Evolutionary conservation across 2,797 vertebrate species (phyloP), one percentile per base, ranked within the genome.

Genomic region (Dendrocincla tyrannina): DNA sequence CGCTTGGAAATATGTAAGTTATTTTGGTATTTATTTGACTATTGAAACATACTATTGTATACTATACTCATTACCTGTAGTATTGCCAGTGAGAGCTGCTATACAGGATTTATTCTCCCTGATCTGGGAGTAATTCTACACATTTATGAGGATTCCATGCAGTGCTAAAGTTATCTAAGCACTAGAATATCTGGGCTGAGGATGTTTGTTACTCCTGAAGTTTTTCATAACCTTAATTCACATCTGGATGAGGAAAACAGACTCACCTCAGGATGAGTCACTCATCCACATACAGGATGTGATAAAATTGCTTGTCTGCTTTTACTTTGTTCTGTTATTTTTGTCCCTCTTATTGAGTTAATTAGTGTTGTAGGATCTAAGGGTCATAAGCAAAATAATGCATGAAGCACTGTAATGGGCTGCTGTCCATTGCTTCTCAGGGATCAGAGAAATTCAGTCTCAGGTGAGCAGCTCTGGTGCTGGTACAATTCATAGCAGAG

Each of bases 231-330:
- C 7, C 41, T 76, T 87, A 60, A 32, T 60, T 74, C 33, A 70
- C 44, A 60, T 76, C 44, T 49, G 30, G 32, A 76, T 32, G 10
- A 74, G 55, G 25, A 80, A 95, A 93, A 87, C 41, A 93, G 72
- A 67, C n/a, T 93, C 76, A 56, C 33, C 56, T 83, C 74, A 91
- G 47, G 17, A 91, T 89, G 60, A 91, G n/a, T 93, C 86, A 91
- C 30, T 88, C 5, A 4, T 76, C 66, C 5, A 0, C 28, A 42
- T 28, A 62, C 44, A 91, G 78, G 60, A 80, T 58, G 25, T 47
- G 41, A 67, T 56, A 80, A 94, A 77, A 53, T 46, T 87, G 7
- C 5, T 85, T 49, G 41, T 55, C 41, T 90, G 41, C 3, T 76
- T 87, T 78, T 81, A 30, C 16, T 82, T 88, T 93, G 12, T 76